Base-by-base conservation (phyloP, 1,140 invertebrate species). In the Ephestia elutella region DNA sequence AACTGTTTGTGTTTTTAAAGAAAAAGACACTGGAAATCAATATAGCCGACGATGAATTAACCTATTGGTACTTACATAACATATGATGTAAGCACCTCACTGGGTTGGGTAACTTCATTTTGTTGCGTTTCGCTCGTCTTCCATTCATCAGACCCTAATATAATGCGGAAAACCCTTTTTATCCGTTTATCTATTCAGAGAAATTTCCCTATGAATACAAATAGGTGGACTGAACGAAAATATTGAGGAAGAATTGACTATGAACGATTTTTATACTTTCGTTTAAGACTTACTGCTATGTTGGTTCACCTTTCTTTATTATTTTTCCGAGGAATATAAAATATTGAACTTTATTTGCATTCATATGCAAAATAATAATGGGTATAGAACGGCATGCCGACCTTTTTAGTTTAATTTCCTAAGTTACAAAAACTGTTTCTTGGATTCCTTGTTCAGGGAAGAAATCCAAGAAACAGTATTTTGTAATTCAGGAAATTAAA, bases 161-260 rank as follows among this genome's bases (percentile, higher is more conserved):
- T 75, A 69, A 72, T 72, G 63, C 65, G 63, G 64, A 71, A 69
- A 60, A 71, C 72, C 72, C 67, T 68, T 71, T 62, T 68, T 65
- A 71, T 66, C 72, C 67, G 63, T 72, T 75, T 72, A 75, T 66
- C 67, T 68, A 75, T 75, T 72, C 72, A 70, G 65, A 65, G 62
- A 68, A 70, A 67, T 70, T 71, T 69, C 65, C 63, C 63, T 60
- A 73, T 75, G 73, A 75, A 73, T 75, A 75, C 70, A 75, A 75
- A 75, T 73, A 69, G 59, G 63, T 54, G 50, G 59, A 63, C 62
- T 64, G 70, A 72, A 70, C 65, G 64, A 68, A 70, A 70, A 70
- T 68, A 75, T 73, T 73, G 64, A 57, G 54, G 55, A 59, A 63
- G 67, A 73, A 73, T 72, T 73, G 68, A 65, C 70, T 70, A 57